Evolutionary conservation across 2,113 vertebrate species (phyloP).

Genomic region (Candoia aspera): DNA sequence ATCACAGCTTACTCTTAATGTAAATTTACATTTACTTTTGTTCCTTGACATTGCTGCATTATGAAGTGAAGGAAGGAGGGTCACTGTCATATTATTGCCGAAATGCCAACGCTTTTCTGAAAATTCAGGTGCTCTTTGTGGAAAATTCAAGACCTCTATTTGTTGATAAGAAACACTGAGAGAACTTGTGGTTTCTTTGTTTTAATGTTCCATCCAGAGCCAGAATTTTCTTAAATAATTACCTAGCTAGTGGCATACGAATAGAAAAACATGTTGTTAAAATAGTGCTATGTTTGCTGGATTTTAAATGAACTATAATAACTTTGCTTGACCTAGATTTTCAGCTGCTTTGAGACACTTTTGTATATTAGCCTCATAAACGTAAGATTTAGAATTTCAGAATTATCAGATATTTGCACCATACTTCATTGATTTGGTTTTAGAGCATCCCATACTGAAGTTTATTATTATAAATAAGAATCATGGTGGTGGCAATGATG

Average conservation of each 20-base stretch:
- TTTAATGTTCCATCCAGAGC: background rate
- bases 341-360: background rate
- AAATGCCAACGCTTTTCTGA: background rate
- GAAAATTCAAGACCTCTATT: background rate
- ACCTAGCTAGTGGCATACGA: background rate
- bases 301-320: background rate
- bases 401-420: background rate
- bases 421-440: background rate
- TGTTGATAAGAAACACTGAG: background rate
- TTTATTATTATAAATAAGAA: background rate
- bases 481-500: background rate
- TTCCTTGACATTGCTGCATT: background rate
- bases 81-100: background rate
- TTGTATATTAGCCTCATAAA: background rate
- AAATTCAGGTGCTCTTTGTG: background rate
- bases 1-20: background rate
- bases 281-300: background rate
- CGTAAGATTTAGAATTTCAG: background rate
- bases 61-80: background rate
- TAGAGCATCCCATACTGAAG: background rate
- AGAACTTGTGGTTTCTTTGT: background rate
- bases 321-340: background rate
- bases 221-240: background rate
- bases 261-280: background rate
- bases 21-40: background rate